phyloP scores from a whole-genome alignment of 2,113 vertebrate species.

The Cairina moschata region DNA sequence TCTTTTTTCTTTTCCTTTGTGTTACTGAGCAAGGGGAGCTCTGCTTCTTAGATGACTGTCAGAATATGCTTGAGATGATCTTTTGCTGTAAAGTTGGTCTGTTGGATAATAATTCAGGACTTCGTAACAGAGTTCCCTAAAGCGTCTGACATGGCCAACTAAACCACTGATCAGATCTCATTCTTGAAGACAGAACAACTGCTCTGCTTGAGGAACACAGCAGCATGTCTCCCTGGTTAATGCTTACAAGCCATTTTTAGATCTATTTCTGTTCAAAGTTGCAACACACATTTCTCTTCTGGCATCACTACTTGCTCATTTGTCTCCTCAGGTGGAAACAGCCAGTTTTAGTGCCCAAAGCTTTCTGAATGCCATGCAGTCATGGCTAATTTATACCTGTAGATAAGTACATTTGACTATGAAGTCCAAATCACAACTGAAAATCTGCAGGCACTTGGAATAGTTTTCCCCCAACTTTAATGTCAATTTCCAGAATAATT shows the following conservation, averaged over 20 bases:
- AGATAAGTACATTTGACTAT: background rate
- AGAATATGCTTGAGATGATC: background rate
- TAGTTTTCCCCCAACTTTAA: background rate
- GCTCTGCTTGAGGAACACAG: background rate
- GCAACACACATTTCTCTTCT: background rate
- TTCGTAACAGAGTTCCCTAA: background rate
- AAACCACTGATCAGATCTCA: background rate
- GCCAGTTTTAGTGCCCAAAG: background rate
- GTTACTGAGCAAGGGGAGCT: background rate
- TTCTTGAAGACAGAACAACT: background rate
- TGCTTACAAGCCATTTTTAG: background rate
- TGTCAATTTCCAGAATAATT: background rate
- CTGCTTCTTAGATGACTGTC: background rate
- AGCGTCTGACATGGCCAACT: background rate
- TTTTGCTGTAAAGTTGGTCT: background rate
- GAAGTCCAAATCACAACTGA: background rate
- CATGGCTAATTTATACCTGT: constrained; percentile 11
- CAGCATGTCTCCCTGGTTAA: background rate
- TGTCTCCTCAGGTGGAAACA: constrained; percentile 13
- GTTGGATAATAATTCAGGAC: background rate
- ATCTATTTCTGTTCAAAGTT: background rate
- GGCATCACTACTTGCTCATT: background rate
- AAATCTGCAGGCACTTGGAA: background rate
- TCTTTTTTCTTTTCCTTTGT: background rate
- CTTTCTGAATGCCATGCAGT: background rate